These are phyloP conservation scores for Drosophila kanekoi DNA, from an alignment of 2,888 invertebrate species.

Conservation along the genomic window DNA sequence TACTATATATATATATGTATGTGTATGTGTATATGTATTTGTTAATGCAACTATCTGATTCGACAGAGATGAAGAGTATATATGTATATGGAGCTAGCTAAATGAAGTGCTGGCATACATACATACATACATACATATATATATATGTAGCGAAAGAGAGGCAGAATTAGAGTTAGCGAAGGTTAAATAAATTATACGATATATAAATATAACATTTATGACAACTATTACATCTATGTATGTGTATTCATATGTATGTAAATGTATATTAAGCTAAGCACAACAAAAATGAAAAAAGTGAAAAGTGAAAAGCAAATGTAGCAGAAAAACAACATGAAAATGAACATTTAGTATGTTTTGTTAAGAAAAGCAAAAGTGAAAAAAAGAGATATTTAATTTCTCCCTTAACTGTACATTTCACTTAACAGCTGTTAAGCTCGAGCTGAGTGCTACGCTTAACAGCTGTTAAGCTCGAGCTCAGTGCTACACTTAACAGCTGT, in stretches of 20 bases:
- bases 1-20: conserved; percentile 17
- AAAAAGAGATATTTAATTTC: neutral
- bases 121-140: conserved; percentile 18
- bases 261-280: conserved; percentile 48
- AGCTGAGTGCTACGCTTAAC: neutral
- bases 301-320: conserved; percentile 12
- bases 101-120: too few species aligned
- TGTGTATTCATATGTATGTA: conserved; percentile 42
- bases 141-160: conserved; percentile 8
- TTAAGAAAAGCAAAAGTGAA: neutral
- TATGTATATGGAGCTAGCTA: neutral
- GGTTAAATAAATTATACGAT: conserved; percentile 26
- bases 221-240: conserved; percentile 26
- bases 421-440: conserved; percentile 26
- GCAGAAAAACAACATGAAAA: conserved; percentile 6
- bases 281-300: conserved; percentile 30
- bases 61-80: conserved; percentile 19
- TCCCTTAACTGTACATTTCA: neutral
- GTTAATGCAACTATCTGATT: neutral
- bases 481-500: conserved; percentile 7
- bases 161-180: conserved; percentile 25
- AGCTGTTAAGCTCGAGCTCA: conserved; percentile 8
- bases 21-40: conserved; percentile 12
- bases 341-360: conserved; percentile 9
- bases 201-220: conserved; percentile 14